Conservation (phyloP, 2,797 vertebrate species). For the Lemur catta region DNA sequence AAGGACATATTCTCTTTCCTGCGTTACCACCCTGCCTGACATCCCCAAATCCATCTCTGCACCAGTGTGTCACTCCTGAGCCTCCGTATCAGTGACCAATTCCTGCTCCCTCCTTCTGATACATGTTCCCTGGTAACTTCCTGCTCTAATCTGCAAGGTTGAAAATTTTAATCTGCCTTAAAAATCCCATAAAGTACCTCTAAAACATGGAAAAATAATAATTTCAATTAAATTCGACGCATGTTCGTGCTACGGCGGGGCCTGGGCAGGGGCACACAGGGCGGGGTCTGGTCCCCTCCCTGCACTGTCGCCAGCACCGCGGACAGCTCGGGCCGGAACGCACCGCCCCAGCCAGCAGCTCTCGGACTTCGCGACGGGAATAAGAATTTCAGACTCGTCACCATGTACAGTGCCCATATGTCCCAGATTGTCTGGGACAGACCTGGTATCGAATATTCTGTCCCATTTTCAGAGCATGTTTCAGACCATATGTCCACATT, state of each 20-base stretch:
- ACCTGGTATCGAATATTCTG: conserved; percentile 20
- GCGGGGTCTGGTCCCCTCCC: rapidly evolving
- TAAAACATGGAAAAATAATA: neutral
- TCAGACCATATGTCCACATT: conserved; percentile 42
- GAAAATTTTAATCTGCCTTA: neutral
- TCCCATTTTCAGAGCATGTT: conserved; percentile 55
- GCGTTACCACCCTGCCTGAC: neutral
- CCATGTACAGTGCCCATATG: neutral
- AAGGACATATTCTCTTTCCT: neutral
- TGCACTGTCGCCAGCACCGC: rapidly evolving
- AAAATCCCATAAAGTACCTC: neutral
- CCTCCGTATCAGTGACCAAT: rapidly evolving
- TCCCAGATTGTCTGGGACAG: conserved; percentile 37
- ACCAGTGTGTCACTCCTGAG: neutral
- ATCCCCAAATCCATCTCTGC: no score
- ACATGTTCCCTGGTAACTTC: neutral
- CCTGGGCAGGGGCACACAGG: rapidly evolving
- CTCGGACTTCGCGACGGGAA: neutral
- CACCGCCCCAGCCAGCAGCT: neutral
- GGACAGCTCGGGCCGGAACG: no score
- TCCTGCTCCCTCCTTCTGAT: no score
- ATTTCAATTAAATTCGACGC: neutral
- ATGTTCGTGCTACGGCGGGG: neutral
- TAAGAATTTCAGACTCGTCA: neutral
- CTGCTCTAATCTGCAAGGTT: neutral